Percentiles rank a stretch among this genome's conserved stretches.
phyloP scores from a whole-genome alignment of 2,797 vertebrate species.

The Manis javanica region DNA sequence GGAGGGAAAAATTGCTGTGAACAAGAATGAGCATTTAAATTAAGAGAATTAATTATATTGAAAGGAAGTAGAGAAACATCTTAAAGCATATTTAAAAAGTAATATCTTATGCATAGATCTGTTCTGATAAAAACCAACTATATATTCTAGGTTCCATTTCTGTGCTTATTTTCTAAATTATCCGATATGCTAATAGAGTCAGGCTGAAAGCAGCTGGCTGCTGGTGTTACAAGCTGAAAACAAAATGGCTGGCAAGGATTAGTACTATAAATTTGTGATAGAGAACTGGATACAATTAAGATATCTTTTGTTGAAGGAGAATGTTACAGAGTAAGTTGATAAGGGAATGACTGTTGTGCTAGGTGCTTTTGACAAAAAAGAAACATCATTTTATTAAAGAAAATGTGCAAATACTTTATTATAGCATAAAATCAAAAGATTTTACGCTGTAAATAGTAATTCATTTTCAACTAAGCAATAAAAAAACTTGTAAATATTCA shows the following conservation, averaged over 20 bases:
- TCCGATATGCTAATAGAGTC: slow-evolving; percentile 68
- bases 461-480: slow-evolving; percentile 21
- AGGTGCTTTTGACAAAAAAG: slow-evolving; percentile 68
- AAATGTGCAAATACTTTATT: slow-evolving; percentile 76
- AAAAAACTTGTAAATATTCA: slow-evolving; percentile 8
- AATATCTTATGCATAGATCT: neutral
- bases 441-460: slow-evolving; percentile 51
- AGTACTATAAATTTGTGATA: slow-evolving; percentile 79
- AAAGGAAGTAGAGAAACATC: slow-evolving; percentile 39
- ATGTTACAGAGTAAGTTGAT: slow-evolving; percentile 75
- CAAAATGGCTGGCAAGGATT: slow-evolving; percentile 84
- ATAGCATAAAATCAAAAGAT: slow-evolving; percentile 65
- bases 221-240: slow-evolving; percentile 74
- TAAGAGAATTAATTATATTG: slow-evolving; percentile 41
- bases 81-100: slow-evolving; percentile 24
- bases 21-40: slow-evolving; percentile 36
- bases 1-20: neutral
- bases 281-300: slow-evolving; percentile 81
- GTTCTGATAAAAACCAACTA: neutral
- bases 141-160: neutral
- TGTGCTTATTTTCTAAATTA: slow-evolving; percentile 62
- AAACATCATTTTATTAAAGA: slow-evolving; percentile 76
- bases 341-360: slow-evolving; percentile 66
- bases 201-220: slow-evolving; percentile 79
- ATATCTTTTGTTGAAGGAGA: slow-evolving; percentile 77